These are phyloP conservation scores for Lordiphosa stackelbergi DNA, from an alignment of 1,140 invertebrate genomes.

Conservation along the genomic window DNA sequence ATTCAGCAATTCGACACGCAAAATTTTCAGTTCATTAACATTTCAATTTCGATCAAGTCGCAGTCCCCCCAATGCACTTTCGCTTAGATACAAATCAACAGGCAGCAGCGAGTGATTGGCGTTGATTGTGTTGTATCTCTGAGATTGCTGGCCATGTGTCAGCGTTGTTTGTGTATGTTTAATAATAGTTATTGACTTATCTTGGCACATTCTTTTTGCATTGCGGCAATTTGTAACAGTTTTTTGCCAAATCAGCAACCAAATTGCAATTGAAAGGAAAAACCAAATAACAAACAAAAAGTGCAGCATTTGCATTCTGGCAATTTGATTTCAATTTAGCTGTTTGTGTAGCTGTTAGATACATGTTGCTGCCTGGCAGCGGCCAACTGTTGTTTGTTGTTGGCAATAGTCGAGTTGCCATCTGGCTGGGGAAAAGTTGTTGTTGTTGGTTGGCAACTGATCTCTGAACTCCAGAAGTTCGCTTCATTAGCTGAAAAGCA, in stretches of 20 bases:
- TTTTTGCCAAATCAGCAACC: constrained; percentile 57
- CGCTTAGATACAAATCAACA: constrained; percentile 41
- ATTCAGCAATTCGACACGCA: constrained; percentile 64
- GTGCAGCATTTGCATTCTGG: constrained; percentile 55
- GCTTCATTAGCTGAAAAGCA: constrained; percentile 31
- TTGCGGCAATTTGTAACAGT: constrained; percentile 51
- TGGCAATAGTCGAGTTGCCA: constrained; percentile 28
- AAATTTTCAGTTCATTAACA: constrained; percentile 72
- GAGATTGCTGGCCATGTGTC: constrained; percentile 13
- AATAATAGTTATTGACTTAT: constrained; percentile 71
- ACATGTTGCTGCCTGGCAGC: constrained; percentile 29
- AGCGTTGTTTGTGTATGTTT: constrained; percentile 25
- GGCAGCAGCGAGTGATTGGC: constrained; percentile 13
- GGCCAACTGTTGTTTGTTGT: constrained; percentile 36
- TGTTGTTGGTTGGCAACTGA: constrained; percentile 12
- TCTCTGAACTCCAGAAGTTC: constrained; percentile 18
- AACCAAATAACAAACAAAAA: constrained; percentile 38
- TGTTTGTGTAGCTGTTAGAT: constrained; percentile 29
- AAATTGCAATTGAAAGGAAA: constrained; percentile 48
- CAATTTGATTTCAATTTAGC: constrained; percentile 61
- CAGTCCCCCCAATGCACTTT: constrained; percentile 43
- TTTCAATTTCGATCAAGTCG: constrained; percentile 61
- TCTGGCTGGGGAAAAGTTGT: constrained; percentile 24
- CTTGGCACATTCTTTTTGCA: constrained; percentile 59
- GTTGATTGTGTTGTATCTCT: constrained; percentile 29